A percentile compares a stretch with the other conserved stretches of the same genome.
These are phyloP conservation scores for Biston stratarius DNA, from an alignment of 2,888 invertebrate genomes.

Conservation along the genomic window DNA sequence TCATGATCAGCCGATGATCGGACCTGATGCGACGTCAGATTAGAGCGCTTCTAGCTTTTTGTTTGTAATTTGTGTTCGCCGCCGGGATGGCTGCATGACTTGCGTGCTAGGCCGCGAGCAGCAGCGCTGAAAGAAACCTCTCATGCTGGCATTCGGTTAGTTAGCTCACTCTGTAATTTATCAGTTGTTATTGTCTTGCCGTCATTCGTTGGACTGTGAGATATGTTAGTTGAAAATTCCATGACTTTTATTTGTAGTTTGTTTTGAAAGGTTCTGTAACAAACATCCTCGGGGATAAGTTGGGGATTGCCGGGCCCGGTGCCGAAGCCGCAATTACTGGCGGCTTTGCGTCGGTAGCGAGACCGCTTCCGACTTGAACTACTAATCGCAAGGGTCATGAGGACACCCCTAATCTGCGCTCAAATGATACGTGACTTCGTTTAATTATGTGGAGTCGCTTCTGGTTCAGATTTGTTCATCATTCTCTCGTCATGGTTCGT, in stretches of 20 bases:
- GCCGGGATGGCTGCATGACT: conserved; percentile 80
- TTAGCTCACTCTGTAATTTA: conserved; percentile 67
- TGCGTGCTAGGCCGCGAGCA: conserved; percentile 63
- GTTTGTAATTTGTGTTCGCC: conserved; percentile 81
- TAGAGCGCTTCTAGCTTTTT: conserved; percentile 80
- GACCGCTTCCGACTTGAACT: conserved; percentile 60
- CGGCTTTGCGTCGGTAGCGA: conserved; percentile 72
- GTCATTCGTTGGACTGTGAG: conserved; percentile 48
- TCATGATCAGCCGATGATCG: conserved; percentile 84
- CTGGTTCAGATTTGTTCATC: conserved; percentile 32
- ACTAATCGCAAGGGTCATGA: conserved; percentile 73
- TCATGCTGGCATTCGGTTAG: conserved; percentile 67
- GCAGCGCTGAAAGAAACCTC: conserved; percentile 65
- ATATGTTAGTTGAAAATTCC: conserved; percentile 26
- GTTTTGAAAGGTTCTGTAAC: conserved; percentile 62
- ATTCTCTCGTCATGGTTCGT: not conserved
- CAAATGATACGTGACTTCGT: conserved; percentile 72
- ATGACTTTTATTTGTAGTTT: conserved; percentile 50
- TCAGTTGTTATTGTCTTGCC: conserved; percentile 71
- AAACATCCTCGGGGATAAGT: conserved; percentile 69
- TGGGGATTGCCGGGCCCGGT: conserved; percentile 70
- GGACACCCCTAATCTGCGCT: conserved; percentile 68
- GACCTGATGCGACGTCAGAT: conserved; percentile 82
- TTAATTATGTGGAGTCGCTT: conserved; percentile 50
- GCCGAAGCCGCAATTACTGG: conserved; percentile 79